phyloP scores from a whole-genome alignment of 1,140 invertebrate species.

The Drosophila pectinifera region DNA sequence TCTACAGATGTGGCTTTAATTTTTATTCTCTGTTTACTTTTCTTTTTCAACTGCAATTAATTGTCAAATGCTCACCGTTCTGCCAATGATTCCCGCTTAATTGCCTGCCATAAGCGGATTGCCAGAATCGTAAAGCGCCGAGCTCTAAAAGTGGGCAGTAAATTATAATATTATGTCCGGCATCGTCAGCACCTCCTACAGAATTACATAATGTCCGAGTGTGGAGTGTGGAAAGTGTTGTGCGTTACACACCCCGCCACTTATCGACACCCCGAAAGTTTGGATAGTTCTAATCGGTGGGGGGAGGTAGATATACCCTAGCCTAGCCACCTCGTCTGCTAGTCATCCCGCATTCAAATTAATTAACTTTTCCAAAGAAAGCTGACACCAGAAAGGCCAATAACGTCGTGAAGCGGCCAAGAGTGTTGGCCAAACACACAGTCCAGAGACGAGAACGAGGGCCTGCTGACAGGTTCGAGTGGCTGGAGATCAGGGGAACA shows the following conservation, averaged over 20 bases:
- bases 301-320: background rate
- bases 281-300: constrained; percentile 12
- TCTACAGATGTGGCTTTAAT: constrained; percentile 21
- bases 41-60: constrained; percentile 56
- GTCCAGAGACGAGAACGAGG: constrained; percentile 7
- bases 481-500: constrained; percentile 4
- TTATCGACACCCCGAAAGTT: background rate
- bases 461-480: constrained; percentile 41
- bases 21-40: constrained; percentile 21
- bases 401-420: constrained; percentile 5
- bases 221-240: constrained; percentile 17
- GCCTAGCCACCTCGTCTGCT: background rate
- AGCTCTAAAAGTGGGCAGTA: constrained; percentile 14
- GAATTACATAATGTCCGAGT: constrained; percentile 30
- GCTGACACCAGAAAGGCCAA: constrained; percentile 8
- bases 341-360: constrained; percentile 4
- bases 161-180: constrained; percentile 43
- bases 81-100: constrained; percentile 45
- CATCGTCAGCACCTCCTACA: background rate
- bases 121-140: constrained; percentile 31
- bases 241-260: background rate
- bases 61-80: constrained; percentile 42
- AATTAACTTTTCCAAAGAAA: constrained; percentile 19
- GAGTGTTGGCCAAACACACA: constrained; percentile 38
- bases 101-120: constrained; percentile 45